Evolutionary conservation across 2,113 vertebrate species (phyloP), one percentile per base, ranked within the genome.

Genomic region (Paedocypris sp.): DNA sequence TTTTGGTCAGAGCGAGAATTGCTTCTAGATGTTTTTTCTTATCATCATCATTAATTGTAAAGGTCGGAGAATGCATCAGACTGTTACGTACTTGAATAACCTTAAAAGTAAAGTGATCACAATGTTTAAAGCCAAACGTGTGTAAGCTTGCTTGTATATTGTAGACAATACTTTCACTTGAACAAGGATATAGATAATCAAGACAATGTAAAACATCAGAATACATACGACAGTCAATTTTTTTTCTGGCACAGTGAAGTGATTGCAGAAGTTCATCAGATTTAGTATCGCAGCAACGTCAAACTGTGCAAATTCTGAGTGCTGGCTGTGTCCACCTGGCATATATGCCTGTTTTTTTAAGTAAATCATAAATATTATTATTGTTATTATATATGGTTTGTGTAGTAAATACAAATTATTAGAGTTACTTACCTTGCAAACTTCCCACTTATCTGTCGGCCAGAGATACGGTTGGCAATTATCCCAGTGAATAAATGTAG

Each of bases 371-470:
- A 26, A 28, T 1, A 25, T 8, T 3, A 28, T 25, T 13, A 26
- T 13, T 15, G 12, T 47, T n/a, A n/a, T n/a, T n/a, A n/a, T n/a
- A n/a, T n/a, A n/a, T n/a, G n/a, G n/a, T n/a, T n/a, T n/a, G 23
- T 5, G 2, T 3, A 35, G 52, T 28, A n/a, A 6, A 20, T 26
- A 25, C 16, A 3, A n/a, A 36, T 7, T 5, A 12, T 45, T 6
- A 4, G 5, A 32, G n/a, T 9, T 28, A 42, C 47, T 51, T 57
- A 76, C 76, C 59, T 76, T 78, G 10, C 74, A 74, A 20, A 76
- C 74, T 45, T 78, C 76, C 76, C 76, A 78, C 47, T 76, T 76
- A 1, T 75, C n/a, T 22, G 9, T 51, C 2, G 66, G 23, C 76
- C 76, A 78, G 9, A 68, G 59, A 12, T 41, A 2, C 16, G 74